These are phyloP conservation scores for Globodera ellingtonae DNA, from an alignment of 1,140 invertebrate genomes.

Conservation along the genomic window DNA sequence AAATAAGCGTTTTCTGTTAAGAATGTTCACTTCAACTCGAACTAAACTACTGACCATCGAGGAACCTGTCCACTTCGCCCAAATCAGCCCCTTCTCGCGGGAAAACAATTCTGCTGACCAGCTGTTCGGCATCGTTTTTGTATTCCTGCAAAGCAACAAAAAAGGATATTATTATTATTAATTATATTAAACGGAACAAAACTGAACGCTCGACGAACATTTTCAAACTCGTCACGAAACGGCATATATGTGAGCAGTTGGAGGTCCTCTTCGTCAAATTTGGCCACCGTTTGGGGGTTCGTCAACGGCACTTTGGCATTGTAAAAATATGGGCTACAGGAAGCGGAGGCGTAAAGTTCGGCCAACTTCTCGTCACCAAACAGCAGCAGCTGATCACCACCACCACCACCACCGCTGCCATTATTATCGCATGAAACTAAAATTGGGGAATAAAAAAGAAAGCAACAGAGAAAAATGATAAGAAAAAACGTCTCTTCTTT, in stretches of 20 bases:
- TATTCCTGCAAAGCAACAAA: constrained; percentile 27
- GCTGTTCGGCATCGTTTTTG: constrained; percentile 39
- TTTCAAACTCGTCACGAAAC: constrained; percentile 38
- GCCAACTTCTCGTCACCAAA: constrained; percentile 7
- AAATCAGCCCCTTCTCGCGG: constrained; percentile 14
- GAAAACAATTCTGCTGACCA: constrained; percentile 36
- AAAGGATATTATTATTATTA: not conserved
- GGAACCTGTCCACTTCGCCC: constrained; percentile 29
- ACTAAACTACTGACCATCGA: constrained; percentile 17
- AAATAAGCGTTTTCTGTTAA: too few species aligned
- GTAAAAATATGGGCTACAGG: constrained; percentile 30
- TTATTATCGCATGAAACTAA: not conserved
- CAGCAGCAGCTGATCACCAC: not conserved
- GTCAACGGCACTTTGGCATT: constrained; percentile 14
- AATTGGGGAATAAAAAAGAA: not conserved
- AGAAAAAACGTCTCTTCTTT: too few species aligned
- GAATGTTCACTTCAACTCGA: too few species aligned
- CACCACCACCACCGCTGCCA: not conserved
- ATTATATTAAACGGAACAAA: not conserved
- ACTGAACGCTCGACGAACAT: not conserved
- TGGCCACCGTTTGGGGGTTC: constrained; percentile 23
- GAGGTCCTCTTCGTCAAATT: constrained; percentile 40
- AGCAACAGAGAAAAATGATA: too few species aligned
- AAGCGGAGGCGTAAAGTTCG: constrained; percentile 14
- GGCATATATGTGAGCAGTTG: constrained; percentile 36